These are phyloP conservation scores for Anarhynchus alexandrinus DNA, from an alignment of 2,113 vertebrate species.

Conservation along the genomic window DNA sequence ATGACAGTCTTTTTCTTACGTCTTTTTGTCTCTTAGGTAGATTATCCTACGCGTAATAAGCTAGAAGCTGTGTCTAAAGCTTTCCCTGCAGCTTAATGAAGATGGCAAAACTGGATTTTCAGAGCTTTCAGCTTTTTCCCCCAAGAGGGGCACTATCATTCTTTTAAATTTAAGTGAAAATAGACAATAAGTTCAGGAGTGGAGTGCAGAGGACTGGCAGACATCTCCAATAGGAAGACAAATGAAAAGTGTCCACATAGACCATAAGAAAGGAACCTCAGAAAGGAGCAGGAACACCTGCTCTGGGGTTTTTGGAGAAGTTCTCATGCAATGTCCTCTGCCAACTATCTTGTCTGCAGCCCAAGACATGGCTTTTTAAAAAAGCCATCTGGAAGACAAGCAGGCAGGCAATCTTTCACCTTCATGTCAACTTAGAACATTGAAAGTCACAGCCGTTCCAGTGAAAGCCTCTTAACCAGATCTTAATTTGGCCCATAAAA, in stretches of 20 bases:
- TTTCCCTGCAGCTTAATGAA: neutral
- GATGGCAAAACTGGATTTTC: neutral
- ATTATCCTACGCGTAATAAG: neutral
- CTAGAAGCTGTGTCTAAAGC: neutral
- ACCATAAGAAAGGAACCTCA: neutral
- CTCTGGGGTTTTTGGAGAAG: neutral
- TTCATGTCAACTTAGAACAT: neutral
- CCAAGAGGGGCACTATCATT: neutral
- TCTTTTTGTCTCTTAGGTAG: neutral
- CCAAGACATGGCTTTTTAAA: neutral
- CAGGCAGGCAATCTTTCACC: neutral
- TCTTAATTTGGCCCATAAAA: neutral
- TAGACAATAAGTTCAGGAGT: neutral
- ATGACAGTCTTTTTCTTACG: neutral
- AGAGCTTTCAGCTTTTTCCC: neutral
- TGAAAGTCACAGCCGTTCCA: neutral
- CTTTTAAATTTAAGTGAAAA: neutral
- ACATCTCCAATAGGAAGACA: neutral
- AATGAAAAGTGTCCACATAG: neutral
- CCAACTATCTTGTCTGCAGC: neutral
- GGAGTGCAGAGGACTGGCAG: neutral
- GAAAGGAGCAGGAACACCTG: neutral
- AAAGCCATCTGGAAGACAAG: neutral
- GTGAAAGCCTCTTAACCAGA: neutral
- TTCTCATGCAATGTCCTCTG: neutral